These are phyloP conservation scores for Drosophila miranda DNA, from an alignment of 1,140 invertebrate genomes.

Conservation along the genomic window DNA sequence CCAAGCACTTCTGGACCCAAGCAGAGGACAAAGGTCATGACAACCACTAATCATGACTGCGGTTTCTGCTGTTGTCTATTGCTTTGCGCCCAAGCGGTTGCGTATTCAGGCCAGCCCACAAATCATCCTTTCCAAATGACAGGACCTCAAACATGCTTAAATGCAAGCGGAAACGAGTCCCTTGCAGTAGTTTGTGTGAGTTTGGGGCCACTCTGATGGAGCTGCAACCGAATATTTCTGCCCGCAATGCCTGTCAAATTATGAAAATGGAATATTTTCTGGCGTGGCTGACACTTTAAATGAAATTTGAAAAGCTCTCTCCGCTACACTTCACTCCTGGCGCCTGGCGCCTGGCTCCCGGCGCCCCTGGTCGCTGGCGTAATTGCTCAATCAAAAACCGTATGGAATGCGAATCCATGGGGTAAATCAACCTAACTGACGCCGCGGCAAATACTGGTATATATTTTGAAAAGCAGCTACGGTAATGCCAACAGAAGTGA, in stretches of 20 bases:
- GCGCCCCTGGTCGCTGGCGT: slow-evolving; percentile 32
- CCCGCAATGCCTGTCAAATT: slow-evolving; percentile 66
- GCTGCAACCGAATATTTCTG: slow-evolving; percentile 13
- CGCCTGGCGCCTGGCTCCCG: not conserved
- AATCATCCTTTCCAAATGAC: slow-evolving; percentile 13
- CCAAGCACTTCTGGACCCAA: slow-evolving; percentile 8
- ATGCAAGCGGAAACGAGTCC: not conserved
- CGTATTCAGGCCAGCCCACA: not conserved
- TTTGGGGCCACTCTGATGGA: not conserved
- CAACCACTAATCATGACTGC: slow-evolving; percentile 72
- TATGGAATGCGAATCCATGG: slow-evolving; percentile 68
- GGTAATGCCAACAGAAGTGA: too few species aligned
- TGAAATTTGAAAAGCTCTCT: slow-evolving; percentile 69
- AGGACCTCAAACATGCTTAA: not conserved
- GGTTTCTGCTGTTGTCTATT: slow-evolving; percentile 44
- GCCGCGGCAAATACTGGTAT: slow-evolving; percentile 38
- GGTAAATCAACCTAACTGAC: slow-evolving; percentile 51
- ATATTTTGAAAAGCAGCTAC: not conserved
- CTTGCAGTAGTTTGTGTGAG: slow-evolving; percentile 7
- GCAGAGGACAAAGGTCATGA: slow-evolving; percentile 62
- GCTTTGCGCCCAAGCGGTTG: too few species aligned
- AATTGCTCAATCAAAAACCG: slow-evolving; percentile 78
- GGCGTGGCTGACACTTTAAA: slow-evolving; percentile 69
- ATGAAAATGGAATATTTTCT: slow-evolving; percentile 73
- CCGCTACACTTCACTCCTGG: slow-evolving; percentile 10